Percentiles rank a stretch among this genome's conserved stretches.
These are phyloP conservation scores for Oxyura jamaicensis DNA, from an alignment of 2,113 vertebrate species.

Conservation along the genomic window DNA sequence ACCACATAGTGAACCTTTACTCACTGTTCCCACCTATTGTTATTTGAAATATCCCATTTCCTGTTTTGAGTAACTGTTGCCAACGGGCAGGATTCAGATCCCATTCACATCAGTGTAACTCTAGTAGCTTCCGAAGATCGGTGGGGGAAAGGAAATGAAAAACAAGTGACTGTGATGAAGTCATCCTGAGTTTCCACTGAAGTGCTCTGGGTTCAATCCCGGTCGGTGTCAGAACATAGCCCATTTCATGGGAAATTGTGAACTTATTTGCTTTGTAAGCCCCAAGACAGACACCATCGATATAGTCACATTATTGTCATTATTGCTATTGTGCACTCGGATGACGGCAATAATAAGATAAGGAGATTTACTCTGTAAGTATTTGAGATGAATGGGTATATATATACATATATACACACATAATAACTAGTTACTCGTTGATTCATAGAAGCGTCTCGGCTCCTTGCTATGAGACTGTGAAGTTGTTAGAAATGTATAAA, in stretches of 20 bases:
- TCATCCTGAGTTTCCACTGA: conserved; percentile 33
- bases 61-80: conserved; percentile 56
- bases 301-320: background rate
- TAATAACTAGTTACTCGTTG: background rate
- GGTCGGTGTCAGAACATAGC: background rate
- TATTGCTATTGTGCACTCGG: background rate
- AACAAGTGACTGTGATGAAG: conserved; percentile 25
- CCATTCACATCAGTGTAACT: conserved; percentile 32
- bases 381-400: background rate
- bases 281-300: background rate
- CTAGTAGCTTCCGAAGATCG: conserved; percentile 10
- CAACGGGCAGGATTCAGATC: conserved; percentile 52
- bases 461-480: background rate
- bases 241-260: background rate
- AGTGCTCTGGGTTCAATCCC: background rate
- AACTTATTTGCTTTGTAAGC: conserved; percentile 1
- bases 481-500: background rate
- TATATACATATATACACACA: background rate
- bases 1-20: conserved; percentile 63
- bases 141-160: conserved; percentile 55
- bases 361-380: background rate
- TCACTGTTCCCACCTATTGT: conserved; percentile 68
- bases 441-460: background rate
- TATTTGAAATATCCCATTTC: conserved; percentile 68
- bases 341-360: background rate